Percentiles rank a stretch among this genome's conserved stretches.
These are phyloP conservation scores for Anguilla pacifica DNA, from an alignment of 2,797 vertebrate genomes.

Conservation along the genomic window DNA sequence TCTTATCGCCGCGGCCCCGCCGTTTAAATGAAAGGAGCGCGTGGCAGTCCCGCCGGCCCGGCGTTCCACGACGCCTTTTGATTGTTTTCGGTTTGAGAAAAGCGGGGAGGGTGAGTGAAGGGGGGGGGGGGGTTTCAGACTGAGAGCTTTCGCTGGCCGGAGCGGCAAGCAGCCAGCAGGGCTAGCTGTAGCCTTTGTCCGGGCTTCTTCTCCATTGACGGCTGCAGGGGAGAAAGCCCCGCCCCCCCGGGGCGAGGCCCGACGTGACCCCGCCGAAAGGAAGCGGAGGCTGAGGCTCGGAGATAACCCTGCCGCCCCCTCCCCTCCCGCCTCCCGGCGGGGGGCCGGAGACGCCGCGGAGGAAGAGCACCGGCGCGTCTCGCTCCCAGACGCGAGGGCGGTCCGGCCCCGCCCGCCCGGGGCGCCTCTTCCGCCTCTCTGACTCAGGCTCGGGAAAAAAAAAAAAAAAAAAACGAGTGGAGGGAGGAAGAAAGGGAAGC, in stretches of 20 bases:
- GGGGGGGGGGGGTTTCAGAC: neutral
- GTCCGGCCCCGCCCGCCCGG: neutral
- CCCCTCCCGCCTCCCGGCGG: neutral
- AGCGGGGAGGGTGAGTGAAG: neutral
- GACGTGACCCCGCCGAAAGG: neutral
- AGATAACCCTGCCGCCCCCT: neutral
- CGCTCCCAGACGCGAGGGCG: neutral
- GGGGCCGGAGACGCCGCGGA: neutral
- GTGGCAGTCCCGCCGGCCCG: slow-evolving; percentile 14
- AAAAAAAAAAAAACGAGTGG: neutral
- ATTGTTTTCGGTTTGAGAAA: neutral
- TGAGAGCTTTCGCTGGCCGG: neutral
- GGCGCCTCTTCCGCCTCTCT: neutral
- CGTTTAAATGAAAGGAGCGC: slow-evolving; percentile 20
- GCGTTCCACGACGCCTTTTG: neutral
- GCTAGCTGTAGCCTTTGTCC: neutral
- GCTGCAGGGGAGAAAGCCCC: neutral
- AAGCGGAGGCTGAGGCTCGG: neutral
- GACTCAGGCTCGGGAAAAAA: neutral
- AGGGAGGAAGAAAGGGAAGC: neutral
- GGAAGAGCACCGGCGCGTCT: neutral
- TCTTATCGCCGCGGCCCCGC: slow-evolving; percentile 6
- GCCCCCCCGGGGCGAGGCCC: neutral
- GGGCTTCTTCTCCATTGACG: neutral
- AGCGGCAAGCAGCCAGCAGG: neutral